A percentile compares a stretch with the other conserved stretches of the same genome.
phyloP scores from a whole-genome alignment of 2,888 invertebrate genomes.

The Corbicula japonica region DNA sequence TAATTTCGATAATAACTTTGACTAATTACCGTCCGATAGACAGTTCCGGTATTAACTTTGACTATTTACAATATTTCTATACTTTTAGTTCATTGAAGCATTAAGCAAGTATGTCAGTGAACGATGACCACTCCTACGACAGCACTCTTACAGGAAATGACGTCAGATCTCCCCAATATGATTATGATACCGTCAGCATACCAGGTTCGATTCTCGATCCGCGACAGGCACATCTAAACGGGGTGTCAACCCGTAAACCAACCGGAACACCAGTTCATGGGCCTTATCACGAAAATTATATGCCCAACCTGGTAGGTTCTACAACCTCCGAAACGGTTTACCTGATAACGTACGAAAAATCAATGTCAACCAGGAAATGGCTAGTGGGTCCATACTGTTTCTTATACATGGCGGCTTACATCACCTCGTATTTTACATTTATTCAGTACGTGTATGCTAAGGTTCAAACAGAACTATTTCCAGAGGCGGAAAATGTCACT shows the following conservation, averaged over 20 bases:
- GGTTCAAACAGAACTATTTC: conserved; percentile 51
- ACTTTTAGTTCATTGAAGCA: too few species aligned
- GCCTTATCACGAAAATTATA: neutral
- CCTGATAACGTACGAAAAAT: conserved; percentile 11
- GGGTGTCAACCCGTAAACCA: conserved; percentile 11
- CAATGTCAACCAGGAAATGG: conserved; percentile 30
- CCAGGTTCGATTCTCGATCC: conserved; percentile 32
- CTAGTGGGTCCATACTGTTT: conserved; percentile 60
- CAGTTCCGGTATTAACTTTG: too few species aligned
- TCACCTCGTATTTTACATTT: conserved; percentile 29
- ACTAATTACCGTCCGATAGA: too few species aligned
- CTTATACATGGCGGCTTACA: conserved; percentile 45
- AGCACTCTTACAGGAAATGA: too few species aligned
- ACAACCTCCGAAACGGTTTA: conserved; percentile 22
- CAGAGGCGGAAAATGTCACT: conserved; percentile 30
- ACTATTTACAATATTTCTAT: too few species aligned
- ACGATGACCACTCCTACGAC: neutral
- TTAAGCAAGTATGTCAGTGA: too few species aligned
- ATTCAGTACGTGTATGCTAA: conserved; percentile 47
- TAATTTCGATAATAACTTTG: too few species aligned
- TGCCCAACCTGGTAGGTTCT: conserved; percentile 42
- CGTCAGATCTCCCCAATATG: conserved; percentile 1
- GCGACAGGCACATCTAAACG: neutral
- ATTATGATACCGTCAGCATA: conserved; percentile 37
- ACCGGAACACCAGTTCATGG: neutral